These are phyloP conservation scores for Drosophila ezoana DNA, from an alignment of 2,888 invertebrate genomes.

Conservation along the genomic window DNA sequence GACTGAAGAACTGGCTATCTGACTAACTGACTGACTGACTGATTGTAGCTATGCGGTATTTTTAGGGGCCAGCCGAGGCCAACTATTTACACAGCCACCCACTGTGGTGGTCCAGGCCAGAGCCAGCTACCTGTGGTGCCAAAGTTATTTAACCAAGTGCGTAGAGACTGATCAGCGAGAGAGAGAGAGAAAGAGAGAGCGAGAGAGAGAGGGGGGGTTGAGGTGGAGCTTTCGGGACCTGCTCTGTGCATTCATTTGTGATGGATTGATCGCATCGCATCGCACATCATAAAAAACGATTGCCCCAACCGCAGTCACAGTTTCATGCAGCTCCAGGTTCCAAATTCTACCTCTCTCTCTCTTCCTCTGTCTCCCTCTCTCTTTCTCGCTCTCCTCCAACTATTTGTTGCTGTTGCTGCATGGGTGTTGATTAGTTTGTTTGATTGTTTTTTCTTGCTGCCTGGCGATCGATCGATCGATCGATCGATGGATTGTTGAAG, in stretches of 20 bases:
- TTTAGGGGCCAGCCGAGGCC: slow-evolving; percentile 77
- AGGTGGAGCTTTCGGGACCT: slow-evolving; percentile 11
- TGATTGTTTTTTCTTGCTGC: slow-evolving; percentile 66
- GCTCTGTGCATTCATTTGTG: slow-evolving; percentile 57
- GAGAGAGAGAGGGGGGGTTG: neutral
- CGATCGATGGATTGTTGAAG: slow-evolving; percentile 51
- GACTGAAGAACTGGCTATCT: slow-evolving; percentile 20
- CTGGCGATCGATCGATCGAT: slow-evolving; percentile 56
- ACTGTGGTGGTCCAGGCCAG: slow-evolving; percentile 71
- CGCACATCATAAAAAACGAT: slow-evolving; percentile 82
- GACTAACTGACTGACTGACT: slow-evolving; percentile 48
- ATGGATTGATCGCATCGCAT: slow-evolving; percentile 82
- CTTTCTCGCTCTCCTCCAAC: slow-evolving; percentile 11
- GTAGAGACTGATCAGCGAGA: slow-evolving; percentile 5
- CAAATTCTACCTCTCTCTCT: slow-evolving; percentile 9
- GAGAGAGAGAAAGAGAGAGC: neutral
- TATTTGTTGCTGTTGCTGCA: slow-evolving; percentile 45
- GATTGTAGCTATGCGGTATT: slow-evolving; percentile 67
- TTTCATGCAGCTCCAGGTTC: slow-evolving; percentile 22
- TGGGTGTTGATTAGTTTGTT: slow-evolving; percentile 77
- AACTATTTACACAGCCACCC: slow-evolving; percentile 80
- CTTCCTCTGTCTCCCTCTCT: neutral
- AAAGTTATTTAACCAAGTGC: slow-evolving; percentile 53
- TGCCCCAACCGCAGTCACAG: slow-evolving; percentile 34
- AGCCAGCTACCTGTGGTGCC: slow-evolving; percentile 75